Base-by-base conservation (phyloP, 2,888 invertebrate species). In the Plebejus argus region DNA sequence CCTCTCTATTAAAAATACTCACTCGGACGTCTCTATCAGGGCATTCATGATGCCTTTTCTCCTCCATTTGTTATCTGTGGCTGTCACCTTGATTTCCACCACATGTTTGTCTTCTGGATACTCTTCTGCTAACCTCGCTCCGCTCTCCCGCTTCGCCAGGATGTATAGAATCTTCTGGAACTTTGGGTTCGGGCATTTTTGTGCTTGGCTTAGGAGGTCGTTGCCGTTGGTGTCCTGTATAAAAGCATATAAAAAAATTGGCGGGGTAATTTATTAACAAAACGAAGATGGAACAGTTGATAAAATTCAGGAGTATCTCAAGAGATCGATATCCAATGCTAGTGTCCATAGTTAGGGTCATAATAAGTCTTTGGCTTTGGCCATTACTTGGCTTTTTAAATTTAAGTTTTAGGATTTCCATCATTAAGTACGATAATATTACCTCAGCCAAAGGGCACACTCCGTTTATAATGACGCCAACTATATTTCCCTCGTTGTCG, bases 41-140 rank as follows among this genome's bases (percentile, higher is more conserved):
- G 92, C 91, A 80, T 95, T 96, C 83, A 96, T 96, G 79, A 97
- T 95, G 3, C 97, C 97, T 81, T 94, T 93, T 75, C 95, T 95
- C 80, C 96, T 91, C 95, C 95, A 96, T 18, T 90, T 90, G 0
- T 92, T 93, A 82, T 97, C 96, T 1, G 96, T 96, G 0, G 96
- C 96, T 0, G 96, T 90, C 56, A 97, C 95, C 83, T 95, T 96
- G 18, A 96, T 90, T 76, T 96, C 96, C 76, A 96, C 89, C 66
- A 95, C 85, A 56, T 91, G 92, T 45, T 95, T 84, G 0, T 95
- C 91, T 4, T 92, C 90, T 0, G 95, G 95, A 82, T 93, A 96
- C 83, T 91, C 94, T 79, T 92, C 91, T 87, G 95, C 95, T 0
- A 96, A 88, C 77, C 94, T 94, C 0, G 95, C 94, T 28, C 95